Evolutionary conservation across 2,888 invertebrate species (phyloP), one percentile per base, ranked within the genome.

Genomic region (Dasysyrphus tricinctus): DNA sequence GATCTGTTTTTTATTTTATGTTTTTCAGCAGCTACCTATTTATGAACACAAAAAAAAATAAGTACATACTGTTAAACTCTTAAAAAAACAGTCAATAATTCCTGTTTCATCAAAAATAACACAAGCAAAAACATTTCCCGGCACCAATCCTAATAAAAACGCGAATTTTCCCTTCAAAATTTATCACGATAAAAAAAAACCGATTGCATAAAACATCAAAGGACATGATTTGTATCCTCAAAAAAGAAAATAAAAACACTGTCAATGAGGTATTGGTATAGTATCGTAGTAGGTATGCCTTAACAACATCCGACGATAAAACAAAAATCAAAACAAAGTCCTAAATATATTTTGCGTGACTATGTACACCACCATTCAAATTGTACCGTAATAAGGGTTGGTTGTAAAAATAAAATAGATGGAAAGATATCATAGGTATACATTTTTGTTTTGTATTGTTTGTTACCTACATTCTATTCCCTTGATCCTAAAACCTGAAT

Each of bases 401-500:
- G 14, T 34, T 59, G 29, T 59, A 44, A 39, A 24, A 59, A 59
- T 9, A 59, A 37, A 19, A 51, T 51, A 51, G 47, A 34, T 49
- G 16, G 29, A 12, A 34, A 5, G 1, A 39, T 39, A 11, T 39
- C 2, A 39, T 12, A 3, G 9, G 11, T 3, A 11, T 37, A 37
- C 1, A 12, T 39, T 12, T 42, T 16, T 69, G 51, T 80, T 78
- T 69, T 57, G 74, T 73, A 49, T 57, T 70, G 12, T 37, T 69
- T 44, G 67, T 77, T 85, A 86, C 82, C 78, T 86, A 86, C 82
- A 75, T 75, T 82, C 79, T 82, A 82, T 86, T 78, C 81, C 77
- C 77, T 72, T 75, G 82, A 79, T 86, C 78, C 84, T 54, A 63
- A 75, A 79, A 69, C 75, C 80, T 51, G 51, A 80, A 56, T 80